phyloP scores from a whole-genome alignment of 2,888 invertebrate species.

The Argyresthia albistria region DNA sequence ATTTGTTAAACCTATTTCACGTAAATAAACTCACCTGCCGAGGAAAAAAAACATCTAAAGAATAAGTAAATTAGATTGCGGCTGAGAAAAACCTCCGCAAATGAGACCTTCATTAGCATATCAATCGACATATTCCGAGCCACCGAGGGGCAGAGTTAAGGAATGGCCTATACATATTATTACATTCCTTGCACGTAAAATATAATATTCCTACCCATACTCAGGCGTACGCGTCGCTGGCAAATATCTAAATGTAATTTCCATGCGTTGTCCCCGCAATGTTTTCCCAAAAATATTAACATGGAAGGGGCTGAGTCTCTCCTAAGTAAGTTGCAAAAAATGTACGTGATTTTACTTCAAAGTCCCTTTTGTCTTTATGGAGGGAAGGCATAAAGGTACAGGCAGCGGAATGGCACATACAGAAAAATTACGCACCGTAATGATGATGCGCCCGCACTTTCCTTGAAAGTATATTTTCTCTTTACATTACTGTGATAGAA shows the following conservation, averaged over 20 bases:
- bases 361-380: slow-evolving; percentile 72
- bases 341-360: slow-evolving; percentile 74
- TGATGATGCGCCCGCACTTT: slow-evolving; percentile 68
- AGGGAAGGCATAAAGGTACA: slow-evolving; percentile 68
- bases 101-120: slow-evolving; percentile 57
- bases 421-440: slow-evolving; percentile 69
- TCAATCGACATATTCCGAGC: slow-evolving; percentile 52
- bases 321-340: slow-evolving; percentile 73
- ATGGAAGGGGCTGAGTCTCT: slow-evolving; percentile 70
- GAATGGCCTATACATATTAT: slow-evolving; percentile 64
- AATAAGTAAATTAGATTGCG: slow-evolving; percentile 32
- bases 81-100: slow-evolving; percentile 35
- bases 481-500: slow-evolving; percentile 49
- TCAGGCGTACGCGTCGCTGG: slow-evolving; percentile 61
- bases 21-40: not conserved
- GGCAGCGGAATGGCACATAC: slow-evolving; percentile 65
- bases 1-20: not conserved
- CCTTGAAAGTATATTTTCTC: slow-evolving; percentile 60
- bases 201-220: slow-evolving; percentile 69
- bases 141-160: slow-evolving; percentile 10
- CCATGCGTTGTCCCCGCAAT: slow-evolving; percentile 72
- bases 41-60: slow-evolving; percentile 15
- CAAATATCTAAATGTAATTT: slow-evolving; percentile 73
- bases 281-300: slow-evolving; percentile 72
- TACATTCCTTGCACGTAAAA: slow-evolving; percentile 70